Conservation (phyloP, 1,140 invertebrate genomes). For the Steinernema khuongi region DNA sequence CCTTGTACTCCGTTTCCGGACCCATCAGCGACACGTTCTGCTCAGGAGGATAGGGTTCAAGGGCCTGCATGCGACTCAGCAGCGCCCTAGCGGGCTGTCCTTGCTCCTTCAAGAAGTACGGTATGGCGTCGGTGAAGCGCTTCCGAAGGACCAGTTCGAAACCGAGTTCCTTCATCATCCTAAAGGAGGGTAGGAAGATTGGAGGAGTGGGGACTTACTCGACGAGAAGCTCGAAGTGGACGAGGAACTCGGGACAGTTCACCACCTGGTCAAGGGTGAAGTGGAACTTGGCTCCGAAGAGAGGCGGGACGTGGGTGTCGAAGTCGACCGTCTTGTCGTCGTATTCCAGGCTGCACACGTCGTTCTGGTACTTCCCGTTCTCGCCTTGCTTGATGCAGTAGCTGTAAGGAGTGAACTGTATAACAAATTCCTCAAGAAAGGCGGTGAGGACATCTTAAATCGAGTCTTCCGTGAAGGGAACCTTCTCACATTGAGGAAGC, state of each 20-base stretch:
- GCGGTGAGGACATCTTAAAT: not conserved
- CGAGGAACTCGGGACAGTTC: slow-evolving; percentile 95
- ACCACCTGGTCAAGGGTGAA: slow-evolving; percentile 92
- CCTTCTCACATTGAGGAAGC: not conserved
- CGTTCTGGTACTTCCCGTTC: slow-evolving; percentile 39
- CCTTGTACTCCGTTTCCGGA: slow-evolving; percentile 26
- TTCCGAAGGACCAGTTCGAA: slow-evolving; percentile 71
- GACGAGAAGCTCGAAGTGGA: slow-evolving; percentile 79
- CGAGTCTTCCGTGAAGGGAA: not conserved
- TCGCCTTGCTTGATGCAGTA: not conserved
- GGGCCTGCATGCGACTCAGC: slow-evolving; percentile 71
- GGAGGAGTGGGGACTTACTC: slow-evolving; percentile 63
- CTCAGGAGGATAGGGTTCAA: slow-evolving; percentile 64
- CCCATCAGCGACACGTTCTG: not conserved
- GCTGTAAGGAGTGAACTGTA: slow-evolving; percentile 2
- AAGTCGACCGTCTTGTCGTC: slow-evolving; percentile 65
- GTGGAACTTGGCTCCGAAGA: slow-evolving; percentile 94
- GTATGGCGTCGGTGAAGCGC: slow-evolving; percentile 76
- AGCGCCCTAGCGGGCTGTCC: slow-evolving; percentile 63
- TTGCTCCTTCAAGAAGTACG: slow-evolving; percentile 65
- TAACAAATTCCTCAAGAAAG: not conserved
- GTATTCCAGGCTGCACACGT: slow-evolving; percentile 69
- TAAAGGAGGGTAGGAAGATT: slow-evolving; percentile 54
- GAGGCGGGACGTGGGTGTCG: slow-evolving; percentile 66
- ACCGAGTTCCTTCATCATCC: slow-evolving; percentile 74